Conservation (phyloP, 2,797 vertebrate genomes). For the Sphaeramia orbicularis region DNA sequence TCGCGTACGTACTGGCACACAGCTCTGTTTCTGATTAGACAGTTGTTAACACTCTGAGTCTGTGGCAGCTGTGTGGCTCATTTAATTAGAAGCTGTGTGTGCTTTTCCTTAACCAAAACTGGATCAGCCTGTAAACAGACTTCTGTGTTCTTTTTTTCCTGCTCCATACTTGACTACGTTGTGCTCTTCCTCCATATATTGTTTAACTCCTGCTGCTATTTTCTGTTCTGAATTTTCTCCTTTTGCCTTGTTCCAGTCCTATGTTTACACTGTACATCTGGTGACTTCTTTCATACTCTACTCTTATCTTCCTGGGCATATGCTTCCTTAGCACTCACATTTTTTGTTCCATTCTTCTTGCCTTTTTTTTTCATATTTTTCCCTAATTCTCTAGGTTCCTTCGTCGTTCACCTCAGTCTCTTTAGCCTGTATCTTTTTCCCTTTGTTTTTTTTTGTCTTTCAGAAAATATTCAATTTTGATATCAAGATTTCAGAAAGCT, state of each 20-base stretch:
- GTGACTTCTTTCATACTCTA: not conserved
- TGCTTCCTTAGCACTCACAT: not conserved
- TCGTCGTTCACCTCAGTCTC: not conserved
- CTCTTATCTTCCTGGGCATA: not conserved
- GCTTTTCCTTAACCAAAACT: constrained; percentile 29
- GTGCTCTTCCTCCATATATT: fast-evolving
- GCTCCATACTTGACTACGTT: not conserved
- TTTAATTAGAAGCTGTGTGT: constrained; percentile 40
- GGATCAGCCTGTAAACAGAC: constrained; percentile 29
- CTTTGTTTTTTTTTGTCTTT: fast-evolving
- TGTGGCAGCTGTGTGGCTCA: constrained; percentile 26
- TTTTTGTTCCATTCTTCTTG: not conserved
- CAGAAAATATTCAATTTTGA: no score
- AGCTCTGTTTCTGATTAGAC: constrained; percentile 54
- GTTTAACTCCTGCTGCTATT: not conserved
- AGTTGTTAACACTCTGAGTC: constrained; percentile 35
- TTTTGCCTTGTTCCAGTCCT: not conserved
- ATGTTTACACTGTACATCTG: no score
- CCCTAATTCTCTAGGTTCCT: not conserved
- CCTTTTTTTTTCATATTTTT: constrained; percentile 1
- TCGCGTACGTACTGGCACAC: constrained; percentile 21
- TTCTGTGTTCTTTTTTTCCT: not conserved
- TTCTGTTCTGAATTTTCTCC: not conserved
- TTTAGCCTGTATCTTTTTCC: no score
- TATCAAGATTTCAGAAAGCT: no score